A percentile compares a stretch with the other conserved stretches of the same genome.
phyloP scores from a whole-genome alignment of 2,797 vertebrate species.

The Fringilla coelebs region DNA sequence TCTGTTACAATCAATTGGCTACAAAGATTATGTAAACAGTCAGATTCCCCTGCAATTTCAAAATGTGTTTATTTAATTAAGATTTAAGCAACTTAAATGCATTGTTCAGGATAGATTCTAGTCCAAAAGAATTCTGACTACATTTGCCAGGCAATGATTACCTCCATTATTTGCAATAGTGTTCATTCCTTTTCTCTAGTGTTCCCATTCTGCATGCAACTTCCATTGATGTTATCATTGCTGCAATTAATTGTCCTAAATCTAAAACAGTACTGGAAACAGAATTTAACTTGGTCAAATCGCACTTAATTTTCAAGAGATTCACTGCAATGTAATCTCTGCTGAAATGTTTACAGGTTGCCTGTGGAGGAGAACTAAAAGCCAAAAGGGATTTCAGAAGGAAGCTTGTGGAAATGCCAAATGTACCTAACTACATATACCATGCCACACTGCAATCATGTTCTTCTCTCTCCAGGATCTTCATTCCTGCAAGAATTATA shows the following conservation, averaged over 20 bases:
- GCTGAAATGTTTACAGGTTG: slow-evolving; percentile 1
- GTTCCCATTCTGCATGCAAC: background rate
- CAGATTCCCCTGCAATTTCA: background rate
- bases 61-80: background rate
- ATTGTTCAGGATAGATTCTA: background rate
- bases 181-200: background rate
- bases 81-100: background rate
- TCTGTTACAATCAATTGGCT: background rate
- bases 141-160: background rate
- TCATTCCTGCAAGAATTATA: background rate
- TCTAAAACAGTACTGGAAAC: background rate
- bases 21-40: background rate
- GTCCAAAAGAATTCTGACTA: background rate
- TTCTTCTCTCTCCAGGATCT: background rate
- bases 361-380: background rate
- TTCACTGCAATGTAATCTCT: background rate
- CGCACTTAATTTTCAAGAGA: background rate
- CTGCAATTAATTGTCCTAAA: background rate
- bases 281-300: background rate
- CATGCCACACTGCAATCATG: rapidly evolving
- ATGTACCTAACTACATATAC: background rate
- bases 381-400: background rate
- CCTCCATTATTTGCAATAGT: background rate
- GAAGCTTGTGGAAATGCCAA: background rate
- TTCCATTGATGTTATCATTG: background rate